Conservation (phyloP, 2,888 invertebrate genomes). For the Cyrtodaria siliqua region DNA sequence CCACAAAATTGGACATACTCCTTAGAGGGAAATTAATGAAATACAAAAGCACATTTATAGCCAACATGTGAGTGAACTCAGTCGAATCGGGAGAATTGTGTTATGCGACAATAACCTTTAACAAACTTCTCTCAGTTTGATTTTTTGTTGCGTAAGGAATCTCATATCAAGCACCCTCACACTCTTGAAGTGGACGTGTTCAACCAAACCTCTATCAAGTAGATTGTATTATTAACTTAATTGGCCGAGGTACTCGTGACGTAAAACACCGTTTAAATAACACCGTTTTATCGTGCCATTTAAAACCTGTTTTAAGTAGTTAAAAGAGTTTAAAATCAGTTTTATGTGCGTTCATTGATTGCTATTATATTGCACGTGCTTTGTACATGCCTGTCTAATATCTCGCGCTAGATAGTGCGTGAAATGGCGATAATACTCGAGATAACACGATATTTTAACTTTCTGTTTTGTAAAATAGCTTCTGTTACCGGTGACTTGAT, state of each 20-base stretch:
- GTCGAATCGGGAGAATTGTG: too few relatives aligned
- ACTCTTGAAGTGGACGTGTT: too few relatives aligned
- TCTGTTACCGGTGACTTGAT: constrained; percentile 11
- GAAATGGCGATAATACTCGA: constrained; percentile 53
- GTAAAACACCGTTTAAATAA: constrained; percentile 2
- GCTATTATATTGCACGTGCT: constrained; percentile 46
- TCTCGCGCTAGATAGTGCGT: constrained; percentile 52
- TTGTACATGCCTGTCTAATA: constrained; percentile 38
- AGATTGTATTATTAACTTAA: not conserved
- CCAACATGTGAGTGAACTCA: too few relatives aligned
- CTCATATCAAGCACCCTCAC: too few relatives aligned
- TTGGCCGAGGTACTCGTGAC: constrained; percentile 1
- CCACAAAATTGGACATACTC: too few relatives aligned
- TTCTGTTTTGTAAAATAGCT: constrained; percentile 45
- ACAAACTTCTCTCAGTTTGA: too few relatives aligned
- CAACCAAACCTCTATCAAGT: too few relatives aligned
- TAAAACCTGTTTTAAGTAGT: not conserved
- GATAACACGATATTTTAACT: constrained; percentile 46
- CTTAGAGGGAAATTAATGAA: too few relatives aligned
- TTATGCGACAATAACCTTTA: too few relatives aligned
- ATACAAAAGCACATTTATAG: too few relatives aligned
- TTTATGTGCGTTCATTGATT: constrained; percentile 28
- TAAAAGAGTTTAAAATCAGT: not conserved
- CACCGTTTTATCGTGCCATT: not conserved
- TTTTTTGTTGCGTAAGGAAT: too few relatives aligned